Conservation (phyloP, 2,113 vertebrate species). For the Mus pahari region DNA sequence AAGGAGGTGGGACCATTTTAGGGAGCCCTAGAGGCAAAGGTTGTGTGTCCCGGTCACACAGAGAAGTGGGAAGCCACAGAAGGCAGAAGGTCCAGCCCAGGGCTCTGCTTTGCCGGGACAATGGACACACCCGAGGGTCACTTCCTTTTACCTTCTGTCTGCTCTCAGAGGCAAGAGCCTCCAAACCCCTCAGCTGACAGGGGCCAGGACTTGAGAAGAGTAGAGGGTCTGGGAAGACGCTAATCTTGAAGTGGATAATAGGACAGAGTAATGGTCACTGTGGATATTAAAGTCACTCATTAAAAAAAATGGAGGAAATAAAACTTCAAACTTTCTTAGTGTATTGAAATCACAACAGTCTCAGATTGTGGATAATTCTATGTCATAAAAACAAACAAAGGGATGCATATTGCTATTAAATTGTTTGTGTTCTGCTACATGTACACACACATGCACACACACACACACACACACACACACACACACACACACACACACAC, state of each 20-base stretch:
- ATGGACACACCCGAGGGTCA: neutral
- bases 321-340: constrained; percentile 14
- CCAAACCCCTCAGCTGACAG: neutral
- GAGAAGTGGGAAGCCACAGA: neutral
- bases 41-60: neutral
- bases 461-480: constrained; percentile 18
- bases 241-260: neutral
- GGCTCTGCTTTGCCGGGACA: neutral
- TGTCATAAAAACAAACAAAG: constrained; percentile 35
- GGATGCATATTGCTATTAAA: neutral
- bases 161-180: neutral
- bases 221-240: neutral
- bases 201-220: neutral
- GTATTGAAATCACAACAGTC: constrained; percentile 27
- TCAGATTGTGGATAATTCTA: neutral
- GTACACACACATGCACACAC: neutral
- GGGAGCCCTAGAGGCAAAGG: neutral
- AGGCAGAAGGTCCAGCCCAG: neutral
- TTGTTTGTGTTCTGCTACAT: neutral
- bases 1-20: neutral
- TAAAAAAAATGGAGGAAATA: neutral
- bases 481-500: constrained; percentile 31
- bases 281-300: constrained; percentile 23
- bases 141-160: neutral
- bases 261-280: neutral